Evolutionary conservation across 64 coral and sea anemone genomes (phyloP), one percentile per base, ranked within the genome.

Genomic region (Porites lutea): DNA sequence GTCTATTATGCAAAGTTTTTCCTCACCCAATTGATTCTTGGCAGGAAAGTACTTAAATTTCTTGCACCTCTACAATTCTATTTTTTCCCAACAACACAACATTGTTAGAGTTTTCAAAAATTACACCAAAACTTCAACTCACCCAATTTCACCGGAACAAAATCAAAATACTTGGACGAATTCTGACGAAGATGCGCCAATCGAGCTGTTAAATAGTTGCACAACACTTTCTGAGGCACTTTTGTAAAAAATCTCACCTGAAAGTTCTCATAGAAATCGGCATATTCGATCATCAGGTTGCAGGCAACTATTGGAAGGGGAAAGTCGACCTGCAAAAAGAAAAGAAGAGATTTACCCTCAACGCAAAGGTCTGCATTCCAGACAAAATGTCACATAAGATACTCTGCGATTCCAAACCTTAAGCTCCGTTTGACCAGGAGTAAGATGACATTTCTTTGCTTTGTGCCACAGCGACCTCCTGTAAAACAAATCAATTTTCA

Each of bases 241-340:
- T 44, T 6, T 47, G 58, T 45, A 2, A 23, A 20, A 76, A 11
- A 11, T 19, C 12, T 53, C 88, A 94, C 95, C 92, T 99, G 97
- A 52, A 99, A 92, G 71, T 99, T 99, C 71, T 99, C 97, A 69
- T 99, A 96, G 73, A 99, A 99, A 48, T 99, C 97, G 21, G 94
- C 94, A 49, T 99, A 99, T 52, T 99, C 97, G 13, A 99, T 99
- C 97, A 99, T 99, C 61, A 99, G 70, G 60, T 99, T 99, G 57
- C 97, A 96, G 16, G 97, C 97, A 52, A 99, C 94, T 59, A 99
- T 99, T 3, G 97, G 97, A 11, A 99, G 65, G 6, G 97, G 97
- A 78, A 99, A 99, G 22, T 99, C 97, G 80, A 99, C 92, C 95
- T 97, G 88, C 8, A 84, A 78, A 62, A 6, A 13, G 13, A 15